Evolutionary conservation across 2,113 vertebrate species (phyloP), one percentile per base, ranked within the genome.

Genomic region (Forbesichthys agassizii): DNA sequence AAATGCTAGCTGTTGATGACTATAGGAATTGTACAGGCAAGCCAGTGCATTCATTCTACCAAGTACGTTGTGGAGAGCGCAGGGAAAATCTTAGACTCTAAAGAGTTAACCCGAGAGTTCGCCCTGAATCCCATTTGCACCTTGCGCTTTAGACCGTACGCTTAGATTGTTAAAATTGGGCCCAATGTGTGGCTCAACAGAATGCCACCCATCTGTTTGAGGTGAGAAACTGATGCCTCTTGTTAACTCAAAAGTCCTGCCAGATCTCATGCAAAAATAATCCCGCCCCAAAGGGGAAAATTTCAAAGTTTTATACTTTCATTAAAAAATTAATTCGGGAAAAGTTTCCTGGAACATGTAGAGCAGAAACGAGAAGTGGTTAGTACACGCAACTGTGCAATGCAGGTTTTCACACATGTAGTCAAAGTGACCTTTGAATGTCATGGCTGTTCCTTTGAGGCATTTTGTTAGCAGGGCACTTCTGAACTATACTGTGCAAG

Each of bases 201-300:
- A 3, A 2, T 27, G 27, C 27, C 1, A 27, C 27, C 1, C 27
- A 27, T 27, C 27, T 27, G 27, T 27, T 27, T 27, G 27, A 27
- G 36, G 36, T 42, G 36, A 42, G 36, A 4, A 42, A 42, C 36
- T 1, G 36, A 42, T 42, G 36, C 36, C 36, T 42, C 36, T 42
- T 2, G 36, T 42, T 4, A 42, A 5, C 36, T 42, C 36, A 86
- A 87, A 87, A 73, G 36, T 63, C 64, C 52, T 75, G 61, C 62
- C 66, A 49, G 59, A 58, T 69, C 75, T 91, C 85, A 88, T 91
- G 69, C 88, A 92, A 90, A 83, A 89, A 61, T 87, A 68, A 89
- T 86, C 7, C 14, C 11, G 71, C 86, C 82, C 83, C 64, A 66
- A 73, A 27, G 27, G 81, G 74, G 20, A 60, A 74, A 54, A 9